phyloP scores from a whole-genome alignment of 2,888 invertebrate species.

The Drosophila quinaria region DNA sequence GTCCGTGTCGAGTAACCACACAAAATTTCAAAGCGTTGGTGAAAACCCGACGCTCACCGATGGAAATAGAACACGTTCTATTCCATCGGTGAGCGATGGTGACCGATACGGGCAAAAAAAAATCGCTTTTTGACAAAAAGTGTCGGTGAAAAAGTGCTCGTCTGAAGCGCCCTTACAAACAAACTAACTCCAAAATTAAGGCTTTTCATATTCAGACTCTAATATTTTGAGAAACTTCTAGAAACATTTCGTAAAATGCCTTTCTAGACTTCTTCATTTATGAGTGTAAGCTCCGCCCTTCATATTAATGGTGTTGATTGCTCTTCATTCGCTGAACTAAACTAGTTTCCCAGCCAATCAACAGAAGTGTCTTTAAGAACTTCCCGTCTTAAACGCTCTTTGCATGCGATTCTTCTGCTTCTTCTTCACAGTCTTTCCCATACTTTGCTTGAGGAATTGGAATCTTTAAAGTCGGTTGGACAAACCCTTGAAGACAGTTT shows the following conservation, averaged over 20 bases:
- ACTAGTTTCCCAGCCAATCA: conserved; percentile 58
- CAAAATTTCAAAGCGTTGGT: too few species aligned
- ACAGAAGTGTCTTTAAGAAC: conserved; percentile 25
- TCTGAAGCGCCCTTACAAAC: too few species aligned
- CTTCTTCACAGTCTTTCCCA: conserved; percentile 1
- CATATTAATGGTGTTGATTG: conserved; percentile 8
- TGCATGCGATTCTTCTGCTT: conserved; percentile 2
- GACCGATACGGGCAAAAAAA: too few species aligned
- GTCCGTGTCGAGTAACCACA: too few species aligned
- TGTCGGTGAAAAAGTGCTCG: too few species aligned
- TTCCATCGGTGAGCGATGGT: too few species aligned
- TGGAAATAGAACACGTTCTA: too few species aligned
- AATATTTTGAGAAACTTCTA: neutral
- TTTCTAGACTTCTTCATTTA: neutral
- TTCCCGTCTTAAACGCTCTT: conserved; percentile 9
- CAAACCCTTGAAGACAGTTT: conserved; percentile 37
- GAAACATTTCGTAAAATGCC: neutral
- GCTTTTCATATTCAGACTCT: too few species aligned
- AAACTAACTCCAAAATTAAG: neutral
- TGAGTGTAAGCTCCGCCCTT: conserved; percentile 41
- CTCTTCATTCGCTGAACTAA: conserved; percentile 37
- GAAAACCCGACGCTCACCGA: too few species aligned
- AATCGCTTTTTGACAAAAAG: too few species aligned
- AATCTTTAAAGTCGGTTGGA: conserved; percentile 11
- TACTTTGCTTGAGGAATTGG: conserved; percentile 45